Evolutionary conservation across 2,113 vertebrate species (phyloP), one percentile per base, ranked within the genome.

Genomic region (Ovibos moschatus): DNA sequence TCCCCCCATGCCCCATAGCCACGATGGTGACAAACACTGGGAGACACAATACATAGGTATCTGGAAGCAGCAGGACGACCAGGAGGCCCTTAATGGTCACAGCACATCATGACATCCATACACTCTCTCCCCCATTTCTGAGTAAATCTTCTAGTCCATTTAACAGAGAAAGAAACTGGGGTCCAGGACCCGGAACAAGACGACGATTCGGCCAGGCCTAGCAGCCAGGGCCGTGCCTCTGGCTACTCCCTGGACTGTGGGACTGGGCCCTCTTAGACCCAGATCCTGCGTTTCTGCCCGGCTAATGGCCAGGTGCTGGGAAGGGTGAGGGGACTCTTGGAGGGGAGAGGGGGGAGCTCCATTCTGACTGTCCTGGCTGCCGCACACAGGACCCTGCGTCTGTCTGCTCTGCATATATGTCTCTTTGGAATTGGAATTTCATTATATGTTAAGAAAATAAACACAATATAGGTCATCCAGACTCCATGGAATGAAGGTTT

Each of bases 361-460:
- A 15, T 27, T 76, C 47, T 19, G 79, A 60, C 43, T 28, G 85
- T 47, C n/a, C 89, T 64, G 27, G 57, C 60, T n/a, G 27, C 55
- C 88, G 60, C 6, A 2, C 13, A 7, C 58, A 51, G 23, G 71
- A 14, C 55, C 45, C 83, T 83, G 51, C 51, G 33, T 96, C 97
- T 98, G 78, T 95, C 96, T 89, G 83, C 95, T 97, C 97, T 94
- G 74, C 90, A 23, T 64, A 23, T 67, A 47, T 43, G 89, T 95
- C 89, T 97, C 96, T 96, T 74, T 91, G 93, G 95, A 94, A 74
- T 89, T 81, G 89, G 94, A 97, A 93, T 97, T 87, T 85, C 36
- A 93, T 89, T 83, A 51, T 85, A 93, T 89, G 89, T 62, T 93
- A 97, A 96, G 71, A 95, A 93, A 98, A 98, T 98, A 98, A 98